phyloP scores from a whole-genome alignment of 2,797 vertebrate species.

The Pangasius macronema region DNA sequence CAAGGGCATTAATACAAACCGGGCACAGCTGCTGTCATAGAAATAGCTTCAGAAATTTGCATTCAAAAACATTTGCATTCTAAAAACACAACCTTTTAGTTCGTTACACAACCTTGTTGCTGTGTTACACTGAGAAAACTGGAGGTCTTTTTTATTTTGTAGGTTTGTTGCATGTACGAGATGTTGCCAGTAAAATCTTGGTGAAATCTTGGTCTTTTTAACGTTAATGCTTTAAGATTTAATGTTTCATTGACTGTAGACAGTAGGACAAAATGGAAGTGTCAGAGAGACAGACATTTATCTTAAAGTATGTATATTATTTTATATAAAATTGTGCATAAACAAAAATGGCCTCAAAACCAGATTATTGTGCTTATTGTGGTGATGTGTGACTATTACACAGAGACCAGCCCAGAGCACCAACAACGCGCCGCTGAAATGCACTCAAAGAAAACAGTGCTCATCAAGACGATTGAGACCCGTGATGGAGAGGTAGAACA shows the following conservation, averaged over 20 bases:
- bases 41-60: not conserved
- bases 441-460: slow-evolving; percentile 93
- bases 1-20: not conserved
- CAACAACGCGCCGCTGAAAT: slow-evolving; percentile 79
- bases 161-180: not conserved
- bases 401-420: slow-evolving; percentile 92
- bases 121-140: not conserved
- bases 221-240: not conserved
- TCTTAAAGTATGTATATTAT: not conserved
- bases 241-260: not conserved
- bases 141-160: not conserved
- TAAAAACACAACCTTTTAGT: not conserved
- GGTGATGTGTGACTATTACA: not conserved
- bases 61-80: not conserved
- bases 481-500: slow-evolving; percentile 85
- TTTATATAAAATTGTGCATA: not conserved
- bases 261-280: not conserved
- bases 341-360: not conserved
- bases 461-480: slow-evolving; percentile 95
- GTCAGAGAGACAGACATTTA: not conserved
- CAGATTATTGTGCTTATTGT: not conserved
- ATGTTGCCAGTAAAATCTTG: not conserved
- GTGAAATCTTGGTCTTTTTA: not conserved
- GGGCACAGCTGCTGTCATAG: not conserved
- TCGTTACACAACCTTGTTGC: not conserved